Evolutionary conservation across 2,113 vertebrate species (phyloP).

Genomic region (Piprites chloris): DNA sequence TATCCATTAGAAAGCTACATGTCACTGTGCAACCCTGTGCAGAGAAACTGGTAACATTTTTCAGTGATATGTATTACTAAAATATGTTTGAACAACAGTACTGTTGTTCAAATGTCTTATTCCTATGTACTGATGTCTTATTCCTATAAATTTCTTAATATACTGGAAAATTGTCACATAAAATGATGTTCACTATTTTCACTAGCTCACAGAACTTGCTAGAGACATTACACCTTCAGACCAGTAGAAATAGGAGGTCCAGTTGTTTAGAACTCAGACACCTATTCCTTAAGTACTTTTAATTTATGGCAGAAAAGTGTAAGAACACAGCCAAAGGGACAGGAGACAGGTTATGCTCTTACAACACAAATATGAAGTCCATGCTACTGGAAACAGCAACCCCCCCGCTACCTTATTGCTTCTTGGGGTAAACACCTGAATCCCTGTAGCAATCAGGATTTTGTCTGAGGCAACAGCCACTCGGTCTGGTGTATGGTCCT

Average conservation of each 20-base stretch:
- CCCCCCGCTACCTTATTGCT: rapidly evolving
- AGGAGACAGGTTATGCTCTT: background rate
- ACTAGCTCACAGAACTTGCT: background rate
- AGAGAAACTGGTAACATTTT: background rate
- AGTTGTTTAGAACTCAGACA: background rate
- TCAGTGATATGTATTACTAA: background rate
- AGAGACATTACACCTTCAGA: background rate
- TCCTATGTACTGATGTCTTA: background rate
- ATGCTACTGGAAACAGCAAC: background rate
- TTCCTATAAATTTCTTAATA: background rate
- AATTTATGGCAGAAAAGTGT: background rate
- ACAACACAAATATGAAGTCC: background rate
- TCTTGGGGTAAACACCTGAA: background rate
- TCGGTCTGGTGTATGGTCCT: background rate
- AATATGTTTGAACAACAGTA: background rate
- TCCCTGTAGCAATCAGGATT: background rate
- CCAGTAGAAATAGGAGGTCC: background rate
- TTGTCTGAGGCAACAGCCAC: background rate
- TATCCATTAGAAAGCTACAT: background rate
- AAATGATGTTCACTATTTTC: background rate
- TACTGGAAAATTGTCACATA: background rate
- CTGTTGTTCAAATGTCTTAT: background rate
- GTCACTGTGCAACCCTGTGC: background rate
- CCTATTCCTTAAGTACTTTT: background rate
- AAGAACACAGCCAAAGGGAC: background rate